phyloP scores from a whole-genome alignment of 2,797 vertebrate genomes.

The Cottoperca gobio region DNA sequence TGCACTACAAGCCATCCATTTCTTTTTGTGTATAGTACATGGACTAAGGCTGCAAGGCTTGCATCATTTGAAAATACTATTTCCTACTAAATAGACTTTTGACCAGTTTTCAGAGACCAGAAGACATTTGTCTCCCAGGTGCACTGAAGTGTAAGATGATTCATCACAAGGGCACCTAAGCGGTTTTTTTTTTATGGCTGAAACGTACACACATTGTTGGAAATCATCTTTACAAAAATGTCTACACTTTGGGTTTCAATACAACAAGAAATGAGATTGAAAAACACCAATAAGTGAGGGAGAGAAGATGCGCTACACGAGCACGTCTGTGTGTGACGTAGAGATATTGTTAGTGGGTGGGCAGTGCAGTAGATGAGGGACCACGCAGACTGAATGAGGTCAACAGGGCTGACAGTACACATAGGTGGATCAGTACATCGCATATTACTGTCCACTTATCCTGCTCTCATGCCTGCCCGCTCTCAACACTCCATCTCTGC shows the following conservation, averaged over 20 bases:
- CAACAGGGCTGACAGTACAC: conserved; percentile 56
- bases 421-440: conserved; percentile 59
- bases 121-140: conserved; percentile 16
- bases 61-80: background rate
- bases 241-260: too few relatives aligned
- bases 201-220: background rate
- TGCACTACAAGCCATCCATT: background rate
- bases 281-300: background rate
- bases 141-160: conserved; percentile 5
- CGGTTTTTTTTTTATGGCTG: background rate
- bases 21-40: background rate
- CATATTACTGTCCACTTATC: conserved; percentile 72
- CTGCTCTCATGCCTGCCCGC: conserved; percentile 40
- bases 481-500: conserved; percentile 46
- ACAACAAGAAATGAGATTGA: background rate
- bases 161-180: background rate
- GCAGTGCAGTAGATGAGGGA: conserved; percentile 54
- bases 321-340: conserved; percentile 4
- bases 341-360: conserved; percentile 37
- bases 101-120: background rate
- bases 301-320: background rate
- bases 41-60: background rate
- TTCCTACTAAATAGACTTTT: conserved; percentile 2
- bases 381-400: conserved; percentile 73
- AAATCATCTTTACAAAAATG: background rate